Evolutionary conservation across 2,888 invertebrate species (phyloP), one percentile per base, ranked within the genome.

Genomic region (Chrysomela aeneicollis): DNA sequence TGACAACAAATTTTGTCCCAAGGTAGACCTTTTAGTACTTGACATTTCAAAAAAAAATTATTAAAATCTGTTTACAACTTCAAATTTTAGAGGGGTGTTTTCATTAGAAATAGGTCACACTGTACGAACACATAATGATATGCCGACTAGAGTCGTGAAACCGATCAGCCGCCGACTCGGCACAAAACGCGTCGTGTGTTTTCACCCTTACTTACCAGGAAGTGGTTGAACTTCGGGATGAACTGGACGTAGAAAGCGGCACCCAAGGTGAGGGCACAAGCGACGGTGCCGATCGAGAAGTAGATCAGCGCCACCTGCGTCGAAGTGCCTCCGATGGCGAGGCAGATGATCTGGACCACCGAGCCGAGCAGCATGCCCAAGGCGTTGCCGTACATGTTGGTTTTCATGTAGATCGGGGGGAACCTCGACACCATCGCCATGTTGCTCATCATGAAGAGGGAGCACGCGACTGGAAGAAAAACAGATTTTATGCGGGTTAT

Each of bases 391-490:
- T 69, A 62, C 50, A 69, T 54, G 12, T 61, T 61, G 0, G 47
- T n/a, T 55, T 67, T 64, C 35, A 68, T 68, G 26, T 67, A 69
- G 19, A 50, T 22, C 2, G 63, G 55, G 9, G 71, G 71, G 47
- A 71, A 69, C 62, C 63, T 68, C 9, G 71, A 59, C 12, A 69
- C 22, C 12, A 69, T 22, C 1, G 64, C 58, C 49, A 63, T 53
- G 17, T 57, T 61, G 10, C 57, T 65, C 2, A 65, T 53, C n/a
- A 18, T 47, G 26, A 52, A 61, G 10, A 59, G 17, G 3, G 61
- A 49, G 17, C 55, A 42, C 8, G 52, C 61, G 17, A 58, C 64
- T 64, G 15, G 17, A 64, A 60, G 8, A n/a, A 5, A 26, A 6
- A 5, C 26, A 6, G 6, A 26, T n/a, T n/a, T n/a, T n/a, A n/a